phyloP scores from a whole-genome alignment of 2,113 vertebrate species.

The Ptychochromis oligacanthus region DNA sequence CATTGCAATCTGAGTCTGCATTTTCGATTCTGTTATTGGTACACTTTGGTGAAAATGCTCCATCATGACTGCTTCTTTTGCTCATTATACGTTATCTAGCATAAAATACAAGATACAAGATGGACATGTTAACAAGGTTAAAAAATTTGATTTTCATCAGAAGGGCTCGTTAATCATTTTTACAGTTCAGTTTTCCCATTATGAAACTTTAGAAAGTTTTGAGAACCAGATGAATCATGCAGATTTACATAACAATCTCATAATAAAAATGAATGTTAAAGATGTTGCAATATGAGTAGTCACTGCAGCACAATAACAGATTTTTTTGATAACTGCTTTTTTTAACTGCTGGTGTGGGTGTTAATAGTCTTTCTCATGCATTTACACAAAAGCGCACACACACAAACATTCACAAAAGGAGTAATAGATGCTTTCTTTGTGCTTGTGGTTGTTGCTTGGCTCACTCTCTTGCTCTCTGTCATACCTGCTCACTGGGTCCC shows the following conservation, averaged over 20 bases:
- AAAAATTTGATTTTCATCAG: neutral
- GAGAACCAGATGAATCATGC: neutral
- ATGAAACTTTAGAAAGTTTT: too few relatives aligned
- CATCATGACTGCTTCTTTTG: too few relatives aligned
- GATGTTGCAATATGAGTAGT: neutral
- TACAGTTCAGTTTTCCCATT: neutral
- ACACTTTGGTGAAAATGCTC: too few relatives aligned
- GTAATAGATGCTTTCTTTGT: neutral
- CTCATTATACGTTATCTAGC: too few relatives aligned
- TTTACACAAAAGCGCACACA: neutral
- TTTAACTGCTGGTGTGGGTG: neutral
- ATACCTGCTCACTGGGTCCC: neutral
- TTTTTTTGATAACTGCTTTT: neutral
- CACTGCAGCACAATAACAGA: neutral
- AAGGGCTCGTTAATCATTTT: neutral
- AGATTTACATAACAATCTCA: neutral
- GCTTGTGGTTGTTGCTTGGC: neutral
- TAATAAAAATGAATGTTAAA: neutral
- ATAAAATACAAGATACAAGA: neutral
- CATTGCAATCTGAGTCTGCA: too few relatives aligned
- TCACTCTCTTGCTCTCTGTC: neutral
- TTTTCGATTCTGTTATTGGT: too few relatives aligned
- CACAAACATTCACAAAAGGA: neutral
- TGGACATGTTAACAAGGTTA: neutral
- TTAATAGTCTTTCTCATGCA: neutral